Evolutionary conservation across 2,888 invertebrate genomes (phyloP).

Genomic region (Trachelus iudaicus): DNA sequence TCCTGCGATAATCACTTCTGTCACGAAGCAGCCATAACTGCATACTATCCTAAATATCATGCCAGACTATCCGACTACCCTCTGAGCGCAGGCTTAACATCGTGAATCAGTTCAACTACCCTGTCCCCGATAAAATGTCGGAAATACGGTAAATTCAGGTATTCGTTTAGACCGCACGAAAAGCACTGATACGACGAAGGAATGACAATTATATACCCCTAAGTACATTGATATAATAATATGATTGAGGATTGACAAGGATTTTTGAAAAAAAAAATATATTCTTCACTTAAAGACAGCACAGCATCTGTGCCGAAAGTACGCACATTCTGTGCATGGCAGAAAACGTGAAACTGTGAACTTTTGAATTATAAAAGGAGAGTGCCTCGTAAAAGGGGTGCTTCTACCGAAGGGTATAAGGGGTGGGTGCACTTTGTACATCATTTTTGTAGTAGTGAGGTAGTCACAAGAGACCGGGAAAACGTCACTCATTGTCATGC

Average conservation of each 20-base stretch:
- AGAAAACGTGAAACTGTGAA: neutral
- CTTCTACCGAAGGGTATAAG: neutral
- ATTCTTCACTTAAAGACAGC: neutral
- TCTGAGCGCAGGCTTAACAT: neutral
- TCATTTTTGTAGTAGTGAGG: neutral
- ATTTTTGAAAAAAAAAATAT: neutral
- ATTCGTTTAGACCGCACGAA: neutral
- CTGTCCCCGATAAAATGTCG: neutral
- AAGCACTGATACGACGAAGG: too few species aligned
- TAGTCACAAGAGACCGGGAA: neutral
- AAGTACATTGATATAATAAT: too few species aligned
- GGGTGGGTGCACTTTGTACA: neutral
- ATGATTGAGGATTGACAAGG: too few species aligned
- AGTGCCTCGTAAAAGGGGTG: neutral
- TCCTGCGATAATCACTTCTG: too few species aligned
- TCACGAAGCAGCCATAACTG: too few species aligned
- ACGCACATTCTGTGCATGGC: neutral
- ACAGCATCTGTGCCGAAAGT: neutral
- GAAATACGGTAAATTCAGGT: neutral
- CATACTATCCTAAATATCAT: neutral
- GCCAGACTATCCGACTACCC: neutral
- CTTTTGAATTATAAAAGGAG: neutral
- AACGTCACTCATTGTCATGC: neutral
- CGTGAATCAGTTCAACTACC: neutral
- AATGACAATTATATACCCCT: too few species aligned